phyloP scores from a whole-genome alignment of 37 sponge, comb jelly and placozoan genomes.

The Lycopodina hypogea region DNA sequence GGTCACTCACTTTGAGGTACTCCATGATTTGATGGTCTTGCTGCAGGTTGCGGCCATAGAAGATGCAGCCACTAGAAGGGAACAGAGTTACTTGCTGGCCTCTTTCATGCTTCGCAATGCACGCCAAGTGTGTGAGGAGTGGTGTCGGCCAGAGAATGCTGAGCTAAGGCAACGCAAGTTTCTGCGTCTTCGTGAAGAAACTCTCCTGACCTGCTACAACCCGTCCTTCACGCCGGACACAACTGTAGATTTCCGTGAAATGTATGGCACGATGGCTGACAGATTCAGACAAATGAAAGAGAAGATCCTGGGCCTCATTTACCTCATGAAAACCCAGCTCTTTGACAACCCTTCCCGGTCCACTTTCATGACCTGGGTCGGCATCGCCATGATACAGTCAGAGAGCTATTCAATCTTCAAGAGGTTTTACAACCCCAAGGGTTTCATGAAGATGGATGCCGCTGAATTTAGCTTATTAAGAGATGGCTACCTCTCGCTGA shows the following conservation, averaged over 20 bases:
- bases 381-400: conserved; percentile 58
- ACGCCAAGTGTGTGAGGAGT: conserved; percentile 64
- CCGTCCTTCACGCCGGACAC: conserved; percentile 26
- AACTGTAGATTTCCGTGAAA: conserved; percentile 53
- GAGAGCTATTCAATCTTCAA: conserved; percentile 58
- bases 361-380: conserved; percentile 65
- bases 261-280: conserved; percentile 59
- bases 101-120: conserved; percentile 62
- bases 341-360: conserved; percentile 52
- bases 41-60: conserved; percentile 65
- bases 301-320: conserved; percentile 22
- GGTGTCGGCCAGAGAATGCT: conserved; percentile 56
- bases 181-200: conserved; percentile 47
- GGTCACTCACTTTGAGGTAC: conserved; percentile 52
- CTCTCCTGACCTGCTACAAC: conserved; percentile 24
- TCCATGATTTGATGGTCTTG: conserved; percentile 75
- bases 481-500: conserved; percentile 43
- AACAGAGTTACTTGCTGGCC: conserved; percentile 34
- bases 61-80: not conserved
- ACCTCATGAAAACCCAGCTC: conserved; percentile 52
- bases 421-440: conserved; percentile 21
- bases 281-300: conserved; percentile 42
- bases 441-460: conserved; percentile 43
- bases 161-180: conserved; percentile 53
- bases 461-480: conserved; percentile 33